phyloP scores from a whole-genome alignment of 1,140 invertebrate genomes.

The Yoshiicerus persimilis region DNA sequence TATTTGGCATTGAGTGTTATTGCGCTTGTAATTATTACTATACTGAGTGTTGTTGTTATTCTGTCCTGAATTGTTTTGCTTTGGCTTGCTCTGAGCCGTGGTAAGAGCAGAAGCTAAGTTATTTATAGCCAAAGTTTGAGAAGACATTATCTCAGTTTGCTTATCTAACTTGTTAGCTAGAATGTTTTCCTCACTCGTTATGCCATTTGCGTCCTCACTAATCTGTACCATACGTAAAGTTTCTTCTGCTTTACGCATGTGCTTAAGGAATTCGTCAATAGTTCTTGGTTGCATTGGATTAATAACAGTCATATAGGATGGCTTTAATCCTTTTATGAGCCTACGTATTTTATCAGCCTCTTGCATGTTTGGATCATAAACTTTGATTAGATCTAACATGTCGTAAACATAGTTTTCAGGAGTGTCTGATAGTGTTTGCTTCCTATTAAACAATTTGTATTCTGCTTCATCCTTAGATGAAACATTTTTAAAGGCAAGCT shows the following conservation, averaged over 20 bases:
- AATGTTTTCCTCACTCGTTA: not conserved
- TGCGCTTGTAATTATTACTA: not conserved
- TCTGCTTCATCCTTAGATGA: no score
- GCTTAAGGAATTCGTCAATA: not conserved
- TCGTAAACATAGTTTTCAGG: not conserved
- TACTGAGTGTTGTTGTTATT: not conserved
- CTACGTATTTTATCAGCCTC: not conserved
- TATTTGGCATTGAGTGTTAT: not conserved
- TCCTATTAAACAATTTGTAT: no score
- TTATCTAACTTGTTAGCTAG: not conserved
- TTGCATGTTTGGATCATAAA: not conserved
- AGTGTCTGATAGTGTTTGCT: not conserved
- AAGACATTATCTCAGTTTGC: not conserved
- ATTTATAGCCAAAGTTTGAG: not conserved
- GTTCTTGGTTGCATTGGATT: not conserved
- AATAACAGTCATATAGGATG: not conserved
- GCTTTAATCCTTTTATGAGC: not conserved
- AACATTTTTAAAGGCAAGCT: no score
- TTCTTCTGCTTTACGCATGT: not conserved
- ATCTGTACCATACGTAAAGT: not conserved
- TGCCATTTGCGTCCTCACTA: not conserved
- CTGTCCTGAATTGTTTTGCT: not conserved
- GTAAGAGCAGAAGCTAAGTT: no score
- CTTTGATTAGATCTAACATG: not conserved
- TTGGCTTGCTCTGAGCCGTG: no score